phyloP scores from a whole-genome alignment of 2,113 vertebrate species.

The Coreoperca whiteheadi region DNA sequence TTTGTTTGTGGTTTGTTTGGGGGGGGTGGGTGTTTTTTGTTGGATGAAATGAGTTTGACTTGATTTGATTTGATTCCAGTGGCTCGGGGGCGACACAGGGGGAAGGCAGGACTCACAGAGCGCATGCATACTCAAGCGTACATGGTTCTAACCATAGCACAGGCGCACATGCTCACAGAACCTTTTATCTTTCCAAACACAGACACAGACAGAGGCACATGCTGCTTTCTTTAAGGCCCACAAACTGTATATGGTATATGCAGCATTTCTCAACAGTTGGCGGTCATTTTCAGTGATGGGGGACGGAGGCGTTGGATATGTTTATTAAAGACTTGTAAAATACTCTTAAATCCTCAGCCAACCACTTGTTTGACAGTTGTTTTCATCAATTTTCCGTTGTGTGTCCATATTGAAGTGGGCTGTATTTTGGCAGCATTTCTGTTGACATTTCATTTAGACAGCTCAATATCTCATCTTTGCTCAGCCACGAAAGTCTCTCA shows the following conservation, averaged over 20 bases:
- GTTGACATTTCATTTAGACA: constrained; percentile 66
- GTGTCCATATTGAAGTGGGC: constrained; percentile 50
- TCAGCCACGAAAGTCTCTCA: constrained; percentile 22
- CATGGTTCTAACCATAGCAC: constrained; percentile 14
- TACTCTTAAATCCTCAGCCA: constrained; percentile 36
- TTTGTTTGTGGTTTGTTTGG: no score
- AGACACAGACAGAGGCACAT: background rate
- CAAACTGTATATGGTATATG: background rate
- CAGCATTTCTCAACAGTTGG: constrained; percentile 26
- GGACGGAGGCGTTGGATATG: constrained; percentile 11
- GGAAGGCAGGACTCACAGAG: constrained; percentile 19
- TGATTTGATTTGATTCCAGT: constrained; percentile 65
- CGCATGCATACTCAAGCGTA: background rate
- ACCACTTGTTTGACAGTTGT: constrained; percentile 45
- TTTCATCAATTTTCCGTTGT: constrained; percentile 46
- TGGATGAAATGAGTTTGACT: constrained; percentile 48
- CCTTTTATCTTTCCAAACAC: constrained; percentile 12
- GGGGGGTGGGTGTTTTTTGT: no score
- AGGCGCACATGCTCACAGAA: constrained; percentile 9
- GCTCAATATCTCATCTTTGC: constrained; percentile 56
- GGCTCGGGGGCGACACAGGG: constrained; percentile 3
- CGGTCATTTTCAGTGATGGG: constrained; percentile 7
- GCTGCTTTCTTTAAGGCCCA: constrained; percentile 10
- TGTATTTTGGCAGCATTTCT: constrained; percentile 54
- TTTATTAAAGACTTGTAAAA: constrained; percentile 58